Percentiles rank a stretch among this genome's conserved stretches.
Evolutionary conservation across 2,113 vertebrate genomes (phyloP).

Genomic region (Trachemys scripta): DNA sequence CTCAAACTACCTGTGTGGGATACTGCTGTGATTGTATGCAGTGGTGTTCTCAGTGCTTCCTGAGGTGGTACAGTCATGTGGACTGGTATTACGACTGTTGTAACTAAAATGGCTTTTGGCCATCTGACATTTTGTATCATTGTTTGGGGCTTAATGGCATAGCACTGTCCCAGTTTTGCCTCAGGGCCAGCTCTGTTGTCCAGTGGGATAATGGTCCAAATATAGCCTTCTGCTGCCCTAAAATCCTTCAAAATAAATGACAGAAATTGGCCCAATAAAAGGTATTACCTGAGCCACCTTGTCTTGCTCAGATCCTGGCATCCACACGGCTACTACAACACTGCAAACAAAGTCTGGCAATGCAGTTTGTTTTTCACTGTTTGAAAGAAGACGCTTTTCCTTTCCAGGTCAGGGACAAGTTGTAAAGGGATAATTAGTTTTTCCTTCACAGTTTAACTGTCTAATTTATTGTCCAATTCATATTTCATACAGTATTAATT

Average conservation of each 20-base stretch:
- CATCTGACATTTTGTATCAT: not conserved
- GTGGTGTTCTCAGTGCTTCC: not conserved
- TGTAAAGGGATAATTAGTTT: not conserved
- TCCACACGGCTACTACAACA: not conserved
- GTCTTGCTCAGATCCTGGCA: not conserved
- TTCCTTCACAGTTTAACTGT: not conserved
- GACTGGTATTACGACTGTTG: not conserved
- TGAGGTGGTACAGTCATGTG: not conserved
- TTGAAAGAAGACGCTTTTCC: not conserved
- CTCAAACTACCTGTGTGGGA: not conserved
- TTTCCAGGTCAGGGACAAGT: not conserved
- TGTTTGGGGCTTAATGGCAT: not conserved
- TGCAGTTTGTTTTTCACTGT: not conserved
- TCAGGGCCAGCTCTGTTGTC: not conserved
- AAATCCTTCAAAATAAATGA: not conserved
- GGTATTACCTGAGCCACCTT: not conserved
- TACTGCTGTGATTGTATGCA: not conserved
- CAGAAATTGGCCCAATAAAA: not conserved
- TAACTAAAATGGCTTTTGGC: not conserved
- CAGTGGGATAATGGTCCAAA: not conserved
- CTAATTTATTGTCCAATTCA: not conserved
- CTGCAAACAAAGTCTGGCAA: not conserved
- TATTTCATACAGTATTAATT: not conserved
- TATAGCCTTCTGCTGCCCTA: not conserved
- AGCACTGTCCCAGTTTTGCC: not conserved